A percentile compares a stretch with the other conserved stretches of the same genome.
phyloP scores from a whole-genome alignment of 2,797 vertebrate species.

The Melanotaenia trifasciata region DNA sequence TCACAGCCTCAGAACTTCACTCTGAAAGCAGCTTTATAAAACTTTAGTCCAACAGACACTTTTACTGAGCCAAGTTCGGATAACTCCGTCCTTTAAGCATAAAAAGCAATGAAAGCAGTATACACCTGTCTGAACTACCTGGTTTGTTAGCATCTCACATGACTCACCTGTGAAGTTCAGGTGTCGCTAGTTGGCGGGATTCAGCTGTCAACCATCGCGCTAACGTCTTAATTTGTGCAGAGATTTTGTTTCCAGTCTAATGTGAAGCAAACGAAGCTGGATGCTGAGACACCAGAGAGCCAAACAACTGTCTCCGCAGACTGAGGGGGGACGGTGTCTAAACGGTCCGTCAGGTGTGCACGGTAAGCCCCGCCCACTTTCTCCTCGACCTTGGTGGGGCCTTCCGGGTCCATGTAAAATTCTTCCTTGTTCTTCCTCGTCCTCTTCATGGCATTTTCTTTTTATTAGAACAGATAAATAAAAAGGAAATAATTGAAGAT shows the following conservation, averaged over 20 bases:
- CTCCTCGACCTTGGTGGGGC: too few relatives aligned
- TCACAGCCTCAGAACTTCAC: too few relatives aligned
- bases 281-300: not conserved
- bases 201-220: slow-evolving; percentile 47
- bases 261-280: not conserved
- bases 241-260: not conserved
- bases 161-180: slow-evolving; percentile 30
- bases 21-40: too few relatives aligned
- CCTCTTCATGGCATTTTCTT: not conserved
- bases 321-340: slow-evolving; percentile 27
- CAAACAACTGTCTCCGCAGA: not conserved
- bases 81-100: too few relatives aligned
- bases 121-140: slow-evolving; percentile 49
- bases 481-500: too few relatives aligned
- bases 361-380: slow-evolving; percentile 9
- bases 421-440: not conserved
- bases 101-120: not conserved
- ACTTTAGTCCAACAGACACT: too few relatives aligned
- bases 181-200: not conserved
- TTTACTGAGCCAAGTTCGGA: too few relatives aligned
- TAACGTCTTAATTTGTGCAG: too few relatives aligned
- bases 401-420: too few relatives aligned
- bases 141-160: not conserved
- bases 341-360: slow-evolving; percentile 55
- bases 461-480: too few relatives aligned